A percentile compares a stretch with the other conserved stretches of the same genome.
Evolutionary conservation across 2,113 vertebrate genomes (phyloP).

Genomic region (Pseudorasbora parva): DNA sequence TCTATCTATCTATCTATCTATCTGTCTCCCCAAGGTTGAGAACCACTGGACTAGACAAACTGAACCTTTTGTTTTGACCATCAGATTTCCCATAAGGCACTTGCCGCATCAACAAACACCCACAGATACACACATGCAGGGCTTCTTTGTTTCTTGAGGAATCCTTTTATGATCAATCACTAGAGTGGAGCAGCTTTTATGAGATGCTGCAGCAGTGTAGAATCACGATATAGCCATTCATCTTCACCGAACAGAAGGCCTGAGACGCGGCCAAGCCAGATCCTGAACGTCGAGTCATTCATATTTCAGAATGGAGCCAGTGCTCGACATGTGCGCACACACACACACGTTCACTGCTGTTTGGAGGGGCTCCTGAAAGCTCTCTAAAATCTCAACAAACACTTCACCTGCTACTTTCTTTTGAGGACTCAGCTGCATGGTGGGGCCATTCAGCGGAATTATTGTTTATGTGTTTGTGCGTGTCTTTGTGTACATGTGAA

Average conservation of each 20-base stretch:
- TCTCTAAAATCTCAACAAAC: slow-evolving; percentile 38
- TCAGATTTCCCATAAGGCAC: not conserved
- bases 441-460: slow-evolving; percentile 75
- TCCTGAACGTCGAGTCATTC: slow-evolving; percentile 10
- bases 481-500: slow-evolving; percentile 21
- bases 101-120: slow-evolving; percentile 21
- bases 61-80: not conserved
- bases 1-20: too few species aligned
- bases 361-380: slow-evolving; percentile 42
- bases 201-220: slow-evolving; percentile 30
- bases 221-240: slow-evolving; percentile 26
- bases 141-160: slow-evolving; percentile 42
- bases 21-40: not conserved
- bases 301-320: not conserved
- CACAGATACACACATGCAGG: not conserved
- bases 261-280: slow-evolving; percentile 9
- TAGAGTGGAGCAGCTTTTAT: slow-evolving; percentile 40
- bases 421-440: slow-evolving; percentile 74
- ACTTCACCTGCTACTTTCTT: slow-evolving; percentile 55
- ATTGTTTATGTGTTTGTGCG: slow-evolving; percentile 29
- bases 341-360: not conserved
- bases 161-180: slow-evolving; percentile 39
- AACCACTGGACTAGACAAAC: not conserved
- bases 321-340: not conserved
- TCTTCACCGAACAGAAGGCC: slow-evolving; percentile 34